Evolutionary conservation across 2,797 vertebrate species (phyloP), one percentile per base, ranked within the genome.

Genomic region (Galaxias olidus): DNA sequence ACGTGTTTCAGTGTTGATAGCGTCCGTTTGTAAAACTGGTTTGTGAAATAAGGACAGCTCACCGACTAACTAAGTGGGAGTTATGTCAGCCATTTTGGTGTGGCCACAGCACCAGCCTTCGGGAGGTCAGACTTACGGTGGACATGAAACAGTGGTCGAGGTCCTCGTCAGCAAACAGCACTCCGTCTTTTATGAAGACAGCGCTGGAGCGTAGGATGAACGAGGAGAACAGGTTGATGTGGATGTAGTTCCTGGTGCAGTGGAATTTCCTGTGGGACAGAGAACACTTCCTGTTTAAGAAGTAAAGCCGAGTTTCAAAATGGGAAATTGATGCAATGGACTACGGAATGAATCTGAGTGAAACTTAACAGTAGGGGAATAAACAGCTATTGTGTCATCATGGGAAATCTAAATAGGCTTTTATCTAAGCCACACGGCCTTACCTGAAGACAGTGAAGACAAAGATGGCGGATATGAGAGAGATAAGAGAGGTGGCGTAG

Each of bases 171-270:
- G 93, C 86, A 71, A 95, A 96, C 12, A 96, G 81, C 50, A 96
- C 85, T 0, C 89, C 86, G 4, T 96, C 95, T 87, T 96, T 96
- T 54, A 93, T 92, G 80, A 96, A 96, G 63, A 96, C 94, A 0
- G 95, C 92, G 4, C 90, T 90, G 4, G 94, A 94, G 58, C 93
- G 88, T 85, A 96, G 78, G 86, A 95, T 93, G 79, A 96, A 96
- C 50, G 95, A 96, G 65, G 93, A 86, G 84, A 96, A 96, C 17
- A 96, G 87, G 86, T 96, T 94, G 82, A 95, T 94, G 76, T 96
- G 95, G 81, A 96, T 95, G 82, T 95, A 96, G 77, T 96, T 96
- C 76, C 95, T 89, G 41, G 94, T 94, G 59, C 95, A 96, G 84
- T 94, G 95, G 70, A 96, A 95, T 82, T 96, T 96, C 73, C 94